Evolutionary conservation across 1,140 invertebrate genomes (phyloP).

Genomic region (Cydia splendana): DNA sequence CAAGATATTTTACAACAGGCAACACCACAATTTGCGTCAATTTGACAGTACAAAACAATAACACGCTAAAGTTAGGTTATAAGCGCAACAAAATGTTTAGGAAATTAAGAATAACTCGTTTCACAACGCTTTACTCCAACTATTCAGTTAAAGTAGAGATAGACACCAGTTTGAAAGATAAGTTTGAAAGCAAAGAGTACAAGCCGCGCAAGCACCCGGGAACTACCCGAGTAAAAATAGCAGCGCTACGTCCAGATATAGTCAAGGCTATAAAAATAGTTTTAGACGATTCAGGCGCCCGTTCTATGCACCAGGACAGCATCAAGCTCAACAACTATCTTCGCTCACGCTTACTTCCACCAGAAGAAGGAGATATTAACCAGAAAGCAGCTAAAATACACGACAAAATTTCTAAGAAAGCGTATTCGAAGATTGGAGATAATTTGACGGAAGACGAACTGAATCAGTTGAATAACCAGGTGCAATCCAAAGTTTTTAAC

Average conservation of each 20-base stretch:
- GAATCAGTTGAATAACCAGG: conserved; percentile 58
- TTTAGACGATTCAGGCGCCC: conserved; percentile 80
- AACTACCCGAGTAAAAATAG: conserved; percentile 72
- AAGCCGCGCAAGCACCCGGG: conserved; percentile 87
- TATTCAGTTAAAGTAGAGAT: conserved; percentile 77
- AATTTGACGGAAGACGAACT: conserved; percentile 60
- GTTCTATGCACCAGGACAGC: conserved; percentile 78
- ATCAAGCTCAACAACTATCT: conserved; percentile 82
- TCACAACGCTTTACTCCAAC: conserved; percentile 47
- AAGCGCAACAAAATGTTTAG: conserved; percentile 66
- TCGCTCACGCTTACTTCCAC: conserved; percentile 81
- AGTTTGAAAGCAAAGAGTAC: conserved; percentile 80
- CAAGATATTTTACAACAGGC: too few species aligned
- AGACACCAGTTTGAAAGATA: conserved; percentile 74
- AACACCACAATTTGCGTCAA: background rate
- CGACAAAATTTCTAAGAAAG: conserved; percentile 58
- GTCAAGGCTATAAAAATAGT: conserved; percentile 77
- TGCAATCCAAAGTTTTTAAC: conserved; percentile 70
- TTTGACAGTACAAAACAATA: conserved; percentile 18
- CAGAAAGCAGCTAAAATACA: conserved; percentile 70
- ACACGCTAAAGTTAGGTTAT: conserved; percentile 36
- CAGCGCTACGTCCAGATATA: conserved; percentile 82
- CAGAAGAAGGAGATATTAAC: conserved; percentile 80
- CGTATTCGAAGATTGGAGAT: conserved; percentile 55
- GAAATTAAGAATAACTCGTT: conserved; percentile 52